A percentile compares a stretch with the other conserved stretches of the same genome.
Evolutionary conservation across 1,140 invertebrate species (phyloP).

Genomic region (Drosophila novamexicana): DNA sequence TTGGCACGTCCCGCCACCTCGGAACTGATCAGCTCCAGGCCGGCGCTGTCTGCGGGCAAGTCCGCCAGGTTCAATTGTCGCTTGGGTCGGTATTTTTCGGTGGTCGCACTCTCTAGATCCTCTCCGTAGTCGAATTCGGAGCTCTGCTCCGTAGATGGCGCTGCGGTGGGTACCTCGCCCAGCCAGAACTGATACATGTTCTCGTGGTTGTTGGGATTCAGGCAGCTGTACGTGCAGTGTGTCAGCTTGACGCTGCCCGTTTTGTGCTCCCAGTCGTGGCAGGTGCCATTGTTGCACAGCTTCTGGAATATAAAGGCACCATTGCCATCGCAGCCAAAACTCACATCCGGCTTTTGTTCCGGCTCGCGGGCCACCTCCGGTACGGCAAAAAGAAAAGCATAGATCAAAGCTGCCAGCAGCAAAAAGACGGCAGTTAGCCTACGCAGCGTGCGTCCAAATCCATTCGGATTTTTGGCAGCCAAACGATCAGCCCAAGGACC

Average conservation of each 20-base stretch:
- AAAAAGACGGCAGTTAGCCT: constrained; percentile 89
- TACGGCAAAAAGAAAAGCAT: constrained; percentile 88
- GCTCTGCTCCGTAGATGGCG: constrained; percentile 71
- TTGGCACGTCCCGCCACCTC: constrained; percentile 36
- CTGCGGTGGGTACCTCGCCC: constrained; percentile 56
- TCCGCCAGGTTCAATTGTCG: constrained; percentile 31
- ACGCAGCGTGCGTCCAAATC: constrained; percentile 85
- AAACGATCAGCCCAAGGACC: constrained; percentile 89
- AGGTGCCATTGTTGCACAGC: constrained; percentile 87
- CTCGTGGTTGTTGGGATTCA: constrained; percentile 81
- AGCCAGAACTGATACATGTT: constrained; percentile 74
- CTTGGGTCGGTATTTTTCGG: constrained; percentile 53
- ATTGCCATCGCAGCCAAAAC: constrained; percentile 88
- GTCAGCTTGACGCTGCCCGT: constrained; percentile 85
- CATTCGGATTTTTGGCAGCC: constrained; percentile 81
- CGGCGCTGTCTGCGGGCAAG: constrained; percentile 51
- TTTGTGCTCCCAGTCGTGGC: constrained; percentile 88
- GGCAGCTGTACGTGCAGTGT: constrained; percentile 87
- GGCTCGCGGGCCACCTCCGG: constrained; percentile 86
- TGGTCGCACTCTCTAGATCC: constrained; percentile 64
- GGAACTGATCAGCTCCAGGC: constrained; percentile 59
- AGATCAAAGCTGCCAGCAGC: constrained; percentile 88
- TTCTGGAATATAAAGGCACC: constrained; percentile 89
- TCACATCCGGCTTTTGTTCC: constrained; percentile 86
- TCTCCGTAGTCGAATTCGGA: constrained; percentile 83